Conservation (phyloP, 2,797 vertebrate genomes). For the Sebastiscus tertius region DNA sequence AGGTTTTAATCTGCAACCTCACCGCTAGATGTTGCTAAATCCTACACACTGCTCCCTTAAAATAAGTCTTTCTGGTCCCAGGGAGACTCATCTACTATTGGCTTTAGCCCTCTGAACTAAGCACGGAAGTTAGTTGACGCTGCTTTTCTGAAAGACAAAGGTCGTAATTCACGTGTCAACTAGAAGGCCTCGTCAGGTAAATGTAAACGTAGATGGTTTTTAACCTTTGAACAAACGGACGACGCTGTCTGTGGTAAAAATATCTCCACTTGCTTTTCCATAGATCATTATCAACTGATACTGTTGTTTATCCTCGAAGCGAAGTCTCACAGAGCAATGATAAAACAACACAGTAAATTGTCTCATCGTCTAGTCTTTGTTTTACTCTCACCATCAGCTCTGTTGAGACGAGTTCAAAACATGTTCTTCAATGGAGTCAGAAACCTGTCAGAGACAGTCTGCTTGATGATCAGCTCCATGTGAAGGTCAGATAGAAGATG, state of each 20-base stretch:
- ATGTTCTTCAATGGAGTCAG: constrained; percentile 12
- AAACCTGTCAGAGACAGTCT: constrained; percentile 34
- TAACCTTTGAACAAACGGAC: background rate
- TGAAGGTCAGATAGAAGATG: constrained; percentile 51
- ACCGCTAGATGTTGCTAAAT: too few species aligned
- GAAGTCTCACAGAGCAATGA: background rate
- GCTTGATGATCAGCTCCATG: constrained; percentile 26
- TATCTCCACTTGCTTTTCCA: background rate
- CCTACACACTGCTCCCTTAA: background rate
- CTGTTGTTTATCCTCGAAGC: background rate
- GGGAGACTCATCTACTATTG: background rate
- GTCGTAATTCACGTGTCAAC: background rate
- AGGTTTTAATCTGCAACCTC: too few species aligned
- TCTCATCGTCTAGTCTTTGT: background rate
- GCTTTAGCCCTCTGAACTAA: background rate
- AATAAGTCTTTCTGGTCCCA: background rate
- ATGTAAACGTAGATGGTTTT: too few species aligned
- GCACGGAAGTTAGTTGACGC: background rate
- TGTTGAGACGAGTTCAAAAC: constrained; percentile 11
- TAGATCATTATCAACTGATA: background rate
- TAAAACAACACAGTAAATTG: background rate
- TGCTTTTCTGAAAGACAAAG: background rate
- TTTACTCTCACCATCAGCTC: background rate
- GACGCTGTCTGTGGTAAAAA: background rate
- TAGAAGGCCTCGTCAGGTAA: too few species aligned